A percentile compares a stretch with the other conserved stretches of the same genome.
phyloP scores from a whole-genome alignment of 2,113 vertebrate species.

The Alosa alosa region DNA sequence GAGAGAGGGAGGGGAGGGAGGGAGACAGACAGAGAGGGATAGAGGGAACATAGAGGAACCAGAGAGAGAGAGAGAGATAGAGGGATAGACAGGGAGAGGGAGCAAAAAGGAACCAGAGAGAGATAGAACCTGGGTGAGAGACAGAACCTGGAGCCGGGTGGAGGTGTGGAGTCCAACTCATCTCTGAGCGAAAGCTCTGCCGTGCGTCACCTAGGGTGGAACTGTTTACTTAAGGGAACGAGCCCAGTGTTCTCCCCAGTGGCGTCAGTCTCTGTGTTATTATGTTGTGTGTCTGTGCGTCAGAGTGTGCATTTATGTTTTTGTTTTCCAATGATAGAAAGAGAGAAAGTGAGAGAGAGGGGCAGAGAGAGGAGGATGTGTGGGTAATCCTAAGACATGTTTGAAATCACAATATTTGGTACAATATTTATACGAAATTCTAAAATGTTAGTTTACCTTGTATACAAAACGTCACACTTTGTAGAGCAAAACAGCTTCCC shows the following conservation, averaged over 20 bases:
- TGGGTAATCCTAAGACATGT: no score
- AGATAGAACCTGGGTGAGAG: background rate
- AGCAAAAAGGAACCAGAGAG: background rate
- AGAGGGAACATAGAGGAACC: background rate
- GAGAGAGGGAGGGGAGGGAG: no score
- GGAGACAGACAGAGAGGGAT: slow-evolving; percentile 24
- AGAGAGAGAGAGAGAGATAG: background rate
- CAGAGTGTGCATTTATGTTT: background rate
- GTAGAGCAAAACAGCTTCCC: background rate
- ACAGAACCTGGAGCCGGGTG: background rate
- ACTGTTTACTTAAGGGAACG: slow-evolving; percentile 59
- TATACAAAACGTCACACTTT: background rate
- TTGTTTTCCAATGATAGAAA: background rate
- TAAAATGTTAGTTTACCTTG: background rate
- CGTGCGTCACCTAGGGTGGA: slow-evolving; percentile 37
- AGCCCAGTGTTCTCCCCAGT: slow-evolving; percentile 56
- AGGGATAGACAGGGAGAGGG: background rate
- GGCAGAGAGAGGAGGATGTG: background rate
- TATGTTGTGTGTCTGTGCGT: slow-evolving; percentile 14
- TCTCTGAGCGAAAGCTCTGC: background rate
- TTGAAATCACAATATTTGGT: no score
- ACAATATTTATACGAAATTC: background rate
- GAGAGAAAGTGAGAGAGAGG: background rate
- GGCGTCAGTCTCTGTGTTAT: slow-evolving; percentile 31
- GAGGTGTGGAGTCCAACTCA: background rate